Base-by-base conservation (phyloP, 2,797 vertebrate species). In the Eupleurogrammus muticus region DNA sequence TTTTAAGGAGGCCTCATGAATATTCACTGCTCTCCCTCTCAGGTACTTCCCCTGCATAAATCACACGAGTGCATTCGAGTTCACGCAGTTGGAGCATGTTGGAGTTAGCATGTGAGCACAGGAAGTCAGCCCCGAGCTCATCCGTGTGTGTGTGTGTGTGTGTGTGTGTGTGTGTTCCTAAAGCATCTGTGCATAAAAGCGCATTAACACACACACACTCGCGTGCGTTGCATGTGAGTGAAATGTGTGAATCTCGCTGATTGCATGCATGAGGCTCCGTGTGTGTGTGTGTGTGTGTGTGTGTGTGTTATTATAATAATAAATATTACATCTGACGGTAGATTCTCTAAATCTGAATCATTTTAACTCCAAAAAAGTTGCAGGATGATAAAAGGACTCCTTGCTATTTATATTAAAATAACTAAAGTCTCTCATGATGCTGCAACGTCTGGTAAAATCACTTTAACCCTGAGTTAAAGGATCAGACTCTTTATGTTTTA, bases 281-380 rank as follows among this genome's bases (percentile, higher is more conserved):
- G 34, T n/a, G 46, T 19, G 13, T 58, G 49, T 50, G 51, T 54
- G 16, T 24, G 12, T 16, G 23, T 14, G 42, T 4, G 54, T 58
- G 65, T 24, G 44, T 69, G 76, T 74, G 79, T 20, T 63, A n/a
- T n/a, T n/a, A n/a, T 81, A n/a, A n/a, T n/a, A n/a, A n/a, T 78
- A 46, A 80, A 84, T 85, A 85, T 83, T 75, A 66, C 49, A 75
- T n/a, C n/a, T n/a, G n/a, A n/a, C n/a, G n/a, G n/a, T n/a, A n/a
- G n/a, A n/a, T n/a, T n/a, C n/a, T n/a, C n/a, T n/a, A n/a, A n/a
- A n/a, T n/a, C n/a, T n/a, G n/a, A n/a, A n/a, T n/a, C n/a, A n/a
- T n/a, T n/a, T n/a, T n/a, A 28, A 28, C 28, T 48, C 49, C 23
- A 36, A 38, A 10, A 12, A 19, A 23, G 46, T 56, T 35, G 28